These are phyloP conservation scores for Synergus gifuensis DNA, from an alignment of 2,888 invertebrate genomes.

Conservation along the genomic window DNA sequence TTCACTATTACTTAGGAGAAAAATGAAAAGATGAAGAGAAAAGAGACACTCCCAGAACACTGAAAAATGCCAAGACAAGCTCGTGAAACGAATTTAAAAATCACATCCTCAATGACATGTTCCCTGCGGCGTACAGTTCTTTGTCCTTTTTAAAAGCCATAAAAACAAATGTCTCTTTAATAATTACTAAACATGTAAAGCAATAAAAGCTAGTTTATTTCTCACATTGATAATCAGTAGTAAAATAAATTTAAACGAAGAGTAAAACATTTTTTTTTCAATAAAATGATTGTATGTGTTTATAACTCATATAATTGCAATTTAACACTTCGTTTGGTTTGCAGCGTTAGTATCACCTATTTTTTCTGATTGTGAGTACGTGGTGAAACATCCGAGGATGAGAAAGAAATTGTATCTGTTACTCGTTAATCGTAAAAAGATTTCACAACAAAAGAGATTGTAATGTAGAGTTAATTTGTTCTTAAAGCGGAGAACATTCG, in stretches of 20 bases:
- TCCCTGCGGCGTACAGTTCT: neutral
- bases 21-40: neutral
- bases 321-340: neutral
- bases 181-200: conserved; percentile 5
- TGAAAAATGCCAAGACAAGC: neutral
- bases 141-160: conserved; percentile 9
- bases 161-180: neutral
- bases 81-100: neutral
- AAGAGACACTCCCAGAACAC: neutral
- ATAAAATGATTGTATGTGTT: neutral
- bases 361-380: neutral
- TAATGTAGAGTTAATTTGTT: conserved; percentile 40
- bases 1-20: neutral
- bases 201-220: neutral
- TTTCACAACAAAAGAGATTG: conserved; percentile 39
- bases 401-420: conserved; percentile 11
- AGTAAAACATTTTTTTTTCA: neutral
- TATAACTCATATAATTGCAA: neutral
- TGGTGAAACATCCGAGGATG: conserved; percentile 11
- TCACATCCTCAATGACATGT: neutral
- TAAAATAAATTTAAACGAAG: neutral
- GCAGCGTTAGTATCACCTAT: neutral
- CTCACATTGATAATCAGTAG: neutral
- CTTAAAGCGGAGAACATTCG: conserved; percentile 36
- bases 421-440: conserved; percentile 39